Percentiles rank a stretch among this genome's conserved stretches.
Evolutionary conservation across 1,140 invertebrate species (phyloP).

Genomic region (Doryteuthis pealeii): DNA sequence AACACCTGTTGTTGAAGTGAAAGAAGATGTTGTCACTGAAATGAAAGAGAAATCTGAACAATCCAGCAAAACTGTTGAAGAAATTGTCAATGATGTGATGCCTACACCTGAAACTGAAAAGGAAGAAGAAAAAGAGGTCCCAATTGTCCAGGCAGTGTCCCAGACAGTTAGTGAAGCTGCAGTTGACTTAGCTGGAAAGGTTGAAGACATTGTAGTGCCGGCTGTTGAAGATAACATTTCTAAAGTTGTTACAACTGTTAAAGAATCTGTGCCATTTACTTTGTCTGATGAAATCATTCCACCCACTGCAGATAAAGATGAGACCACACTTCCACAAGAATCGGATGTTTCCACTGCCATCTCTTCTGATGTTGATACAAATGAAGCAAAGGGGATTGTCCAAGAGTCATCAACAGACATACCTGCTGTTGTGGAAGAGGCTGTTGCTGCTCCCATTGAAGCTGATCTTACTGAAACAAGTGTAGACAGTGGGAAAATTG

Average conservation of each 20-base stretch:
- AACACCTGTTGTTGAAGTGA: not conserved
- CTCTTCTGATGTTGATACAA: not conserved
- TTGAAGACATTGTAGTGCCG: not conserved
- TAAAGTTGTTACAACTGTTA: not conserved
- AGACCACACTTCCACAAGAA: not conserved
- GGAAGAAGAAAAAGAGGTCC: not conserved
- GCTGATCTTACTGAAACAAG: not conserved
- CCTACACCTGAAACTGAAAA: not conserved
- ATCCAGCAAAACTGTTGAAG: not conserved
- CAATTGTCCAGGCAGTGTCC: not conserved
- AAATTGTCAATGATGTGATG: not conserved
- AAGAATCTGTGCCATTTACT: not conserved
- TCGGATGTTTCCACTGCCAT: not conserved
- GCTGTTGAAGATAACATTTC: not conserved
- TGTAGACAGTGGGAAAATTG: conserved; percentile 2
- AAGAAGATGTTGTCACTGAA: not conserved
- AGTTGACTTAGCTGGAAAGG: not conserved
- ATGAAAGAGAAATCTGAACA: not conserved
- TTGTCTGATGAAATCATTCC: not conserved
- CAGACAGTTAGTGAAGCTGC: conserved; percentile 1
- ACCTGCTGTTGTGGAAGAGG: not conserved
- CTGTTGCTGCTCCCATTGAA: not conserved
- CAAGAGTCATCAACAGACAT: not conserved
- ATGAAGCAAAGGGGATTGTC: not conserved
- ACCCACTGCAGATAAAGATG: not conserved